Percentiles rank a stretch among this genome's conserved stretches.
phyloP scores from a whole-genome alignment of 2,888 invertebrate species.

The Lamproptera curius region DNA sequence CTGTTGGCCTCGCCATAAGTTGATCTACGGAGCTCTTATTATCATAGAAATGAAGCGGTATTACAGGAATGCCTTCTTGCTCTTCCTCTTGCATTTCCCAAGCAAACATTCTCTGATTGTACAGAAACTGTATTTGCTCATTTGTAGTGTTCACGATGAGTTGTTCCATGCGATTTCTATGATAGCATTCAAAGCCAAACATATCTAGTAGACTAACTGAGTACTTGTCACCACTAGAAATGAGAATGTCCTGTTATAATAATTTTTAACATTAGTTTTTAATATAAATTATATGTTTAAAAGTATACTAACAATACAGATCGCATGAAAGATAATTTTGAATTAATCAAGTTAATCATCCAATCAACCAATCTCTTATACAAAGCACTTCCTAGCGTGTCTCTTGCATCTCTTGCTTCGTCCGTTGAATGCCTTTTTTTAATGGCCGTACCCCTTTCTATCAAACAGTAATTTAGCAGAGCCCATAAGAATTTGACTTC shows the following conservation, averaged over 20 bases:
- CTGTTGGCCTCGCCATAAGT: constrained; percentile 89
- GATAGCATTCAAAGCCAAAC: constrained; percentile 95
- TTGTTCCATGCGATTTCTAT: constrained; percentile 91
- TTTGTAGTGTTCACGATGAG: constrained; percentile 93
- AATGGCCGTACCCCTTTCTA: constrained; percentile 85
- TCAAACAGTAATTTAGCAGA: constrained; percentile 90
- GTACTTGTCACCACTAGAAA: constrained; percentile 88
- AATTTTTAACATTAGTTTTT: too few species aligned
- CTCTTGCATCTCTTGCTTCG: constrained; percentile 90
- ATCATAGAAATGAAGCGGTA: constrained; percentile 88
- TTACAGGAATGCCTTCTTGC: constrained; percentile 87
- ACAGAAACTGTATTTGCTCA: constrained; percentile 95
- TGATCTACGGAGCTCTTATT: constrained; percentile 93
- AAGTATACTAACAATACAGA: constrained; percentile 94
- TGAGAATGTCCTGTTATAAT: constrained; percentile 19
- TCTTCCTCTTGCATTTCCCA: constrained; percentile 92
- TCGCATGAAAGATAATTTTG: constrained; percentile 88
- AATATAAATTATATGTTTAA: too few species aligned
- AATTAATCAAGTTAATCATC: constrained; percentile 91
- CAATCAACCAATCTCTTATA: constrained; percentile 93
- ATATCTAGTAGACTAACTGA: constrained; percentile 91
- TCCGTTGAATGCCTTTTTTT: constrained; percentile 83
- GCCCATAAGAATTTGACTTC: constrained; percentile 91
- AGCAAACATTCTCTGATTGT: constrained; percentile 93
- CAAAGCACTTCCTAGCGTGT: constrained; percentile 90